phyloP scores from a whole-genome alignment of 2,888 invertebrate species.

The Pristionchus exspectatus region DNA sequence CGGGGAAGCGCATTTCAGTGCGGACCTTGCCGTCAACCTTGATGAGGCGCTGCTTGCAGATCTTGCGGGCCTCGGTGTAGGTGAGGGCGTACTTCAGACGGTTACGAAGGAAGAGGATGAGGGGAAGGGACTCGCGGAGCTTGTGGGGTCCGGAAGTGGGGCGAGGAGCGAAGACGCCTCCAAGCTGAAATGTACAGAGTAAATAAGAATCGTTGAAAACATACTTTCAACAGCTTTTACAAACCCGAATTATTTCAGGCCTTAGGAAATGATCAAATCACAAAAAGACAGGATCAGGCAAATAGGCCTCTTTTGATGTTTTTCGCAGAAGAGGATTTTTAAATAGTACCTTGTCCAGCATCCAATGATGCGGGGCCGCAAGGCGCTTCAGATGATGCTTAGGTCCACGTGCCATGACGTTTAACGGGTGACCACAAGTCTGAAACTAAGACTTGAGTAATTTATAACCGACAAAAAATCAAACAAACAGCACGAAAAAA shows the following conservation, averaged over 20 bases:
- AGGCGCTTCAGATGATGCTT: slow-evolving; percentile 99
- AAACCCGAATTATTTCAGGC: neutral
- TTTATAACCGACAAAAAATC: neutral
- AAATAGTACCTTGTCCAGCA: slow-evolving; percentile 91
- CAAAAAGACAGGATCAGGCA: neutral
- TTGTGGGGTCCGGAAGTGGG: slow-evolving; percentile 99
- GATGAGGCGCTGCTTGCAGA: slow-evolving; percentile 96
- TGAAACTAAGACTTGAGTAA: neutral
- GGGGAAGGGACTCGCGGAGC: slow-evolving; percentile 94
- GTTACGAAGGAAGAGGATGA: slow-evolving; percentile 96
- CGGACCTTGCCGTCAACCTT: slow-evolving; percentile 88
- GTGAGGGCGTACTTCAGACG: slow-evolving; percentile 98
- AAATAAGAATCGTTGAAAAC: slow-evolving; percentile 50
- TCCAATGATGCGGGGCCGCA: slow-evolving; percentile 99
- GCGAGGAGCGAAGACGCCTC: slow-evolving; percentile 87
- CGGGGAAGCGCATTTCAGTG: slow-evolving; percentile 96
- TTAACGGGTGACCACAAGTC: slow-evolving; percentile 57
- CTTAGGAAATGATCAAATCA: slow-evolving; percentile 16
- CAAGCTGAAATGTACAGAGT: slow-evolving; percentile 61
- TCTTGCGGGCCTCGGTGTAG: slow-evolving; percentile 95
- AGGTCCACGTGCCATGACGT: slow-evolving; percentile 91
- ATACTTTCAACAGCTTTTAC: neutral
- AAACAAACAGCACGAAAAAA: neutral
- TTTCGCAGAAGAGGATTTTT: neutral
- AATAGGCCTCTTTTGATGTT: neutral